Base-by-base conservation (phyloP, 23 tunicate species). In the Ascidia mentula region DNA sequence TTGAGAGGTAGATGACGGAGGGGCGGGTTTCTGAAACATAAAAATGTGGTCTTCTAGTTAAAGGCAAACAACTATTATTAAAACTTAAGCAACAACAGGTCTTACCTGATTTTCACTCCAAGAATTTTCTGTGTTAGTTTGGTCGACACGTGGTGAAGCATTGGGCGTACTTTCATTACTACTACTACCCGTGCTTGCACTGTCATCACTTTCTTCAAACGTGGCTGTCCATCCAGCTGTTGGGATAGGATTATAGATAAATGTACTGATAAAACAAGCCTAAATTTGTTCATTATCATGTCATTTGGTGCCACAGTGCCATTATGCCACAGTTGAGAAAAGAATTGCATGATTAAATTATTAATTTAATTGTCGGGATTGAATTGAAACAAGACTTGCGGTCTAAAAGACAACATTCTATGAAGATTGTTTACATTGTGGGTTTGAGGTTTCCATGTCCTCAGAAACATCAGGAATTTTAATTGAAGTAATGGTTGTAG, bases 361-460 rank as follows among this genome's bases (percentile, higher is more conserved):
- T 45, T 45, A 45, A 45, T 17, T 45, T 45, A 18, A 45, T 17
- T 18, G 17, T 17, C 60, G 17, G 60, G 60, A 45, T 17, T 45
- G 18, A 45, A 18, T 45, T 17, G 60, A 45, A 45, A 45, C 60
- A 45, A 45, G 60, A 17, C 18, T 45, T 17, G 18, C 60, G 17
- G 60, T 18, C 17, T 45, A 18, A 45, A 17, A 45, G 17, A 18
- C 60, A 17, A 45, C 60, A 17, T 45, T 18, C 18, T 18, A 45
- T n/a, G n/a, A n/a, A n/a, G n/a, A n/a, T n/a, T n/a, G n/a, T 9
- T 53, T 53, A 53, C 65, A 53, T 9, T 53, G 65, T 6, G 65
- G 65, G 24, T 53, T 53, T 1, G 89, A 78, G 22, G 83, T 84
- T 46, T 89, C 95, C 95, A 89, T 83, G 12, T 83, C 88, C 40